These are phyloP conservation scores for Emmelina monodactyla DNA, from an alignment of 2,888 invertebrate genomes.

Conservation along the genomic window DNA sequence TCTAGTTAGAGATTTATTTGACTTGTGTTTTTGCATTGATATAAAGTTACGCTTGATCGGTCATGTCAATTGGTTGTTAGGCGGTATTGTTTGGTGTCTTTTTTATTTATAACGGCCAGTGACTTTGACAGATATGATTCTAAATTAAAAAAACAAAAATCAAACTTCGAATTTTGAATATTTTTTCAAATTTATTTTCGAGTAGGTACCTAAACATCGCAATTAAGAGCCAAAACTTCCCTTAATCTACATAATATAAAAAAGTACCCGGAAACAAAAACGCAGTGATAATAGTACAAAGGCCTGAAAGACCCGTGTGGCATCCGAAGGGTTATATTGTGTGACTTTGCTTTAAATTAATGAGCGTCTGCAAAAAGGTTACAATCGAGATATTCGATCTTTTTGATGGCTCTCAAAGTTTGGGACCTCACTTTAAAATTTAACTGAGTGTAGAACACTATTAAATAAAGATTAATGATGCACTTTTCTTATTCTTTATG, in stretches of 20 bases:
- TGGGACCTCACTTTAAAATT: too few relatives aligned
- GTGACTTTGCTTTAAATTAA: conserved; percentile 57
- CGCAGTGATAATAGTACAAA: conserved; percentile 51
- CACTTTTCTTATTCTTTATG: too few relatives aligned
- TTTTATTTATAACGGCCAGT: too few relatives aligned
- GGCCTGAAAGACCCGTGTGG: conserved; percentile 32
- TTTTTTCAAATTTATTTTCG: too few relatives aligned
- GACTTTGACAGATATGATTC: too few relatives aligned
- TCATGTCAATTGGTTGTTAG: conserved; percentile 61
- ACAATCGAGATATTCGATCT: conserved; percentile 59
- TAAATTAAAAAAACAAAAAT: too few relatives aligned
- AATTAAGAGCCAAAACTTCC: too few relatives aligned
- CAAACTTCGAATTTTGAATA: too few relatives aligned
- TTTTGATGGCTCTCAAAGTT: conserved; percentile 35
- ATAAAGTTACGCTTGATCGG: conserved; percentile 55
- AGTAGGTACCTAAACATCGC: too few relatives aligned
- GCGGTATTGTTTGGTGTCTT: conserved; percentile 41
- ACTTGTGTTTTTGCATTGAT: conserved; percentile 60
- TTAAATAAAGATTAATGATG: too few relatives aligned
- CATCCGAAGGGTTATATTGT: conserved; percentile 55
- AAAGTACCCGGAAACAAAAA: conserved; percentile 50
- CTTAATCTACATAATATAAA: conserved; percentile 62
- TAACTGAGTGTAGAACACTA: too few relatives aligned
- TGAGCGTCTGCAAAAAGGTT: conserved; percentile 56
- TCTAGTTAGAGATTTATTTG: conserved; percentile 65